A percentile compares a stretch with the other conserved stretches of the same genome.
phyloP scores from a whole-genome alignment of 2,888 invertebrate genomes.

The Stictocephala bisonia region DNA sequence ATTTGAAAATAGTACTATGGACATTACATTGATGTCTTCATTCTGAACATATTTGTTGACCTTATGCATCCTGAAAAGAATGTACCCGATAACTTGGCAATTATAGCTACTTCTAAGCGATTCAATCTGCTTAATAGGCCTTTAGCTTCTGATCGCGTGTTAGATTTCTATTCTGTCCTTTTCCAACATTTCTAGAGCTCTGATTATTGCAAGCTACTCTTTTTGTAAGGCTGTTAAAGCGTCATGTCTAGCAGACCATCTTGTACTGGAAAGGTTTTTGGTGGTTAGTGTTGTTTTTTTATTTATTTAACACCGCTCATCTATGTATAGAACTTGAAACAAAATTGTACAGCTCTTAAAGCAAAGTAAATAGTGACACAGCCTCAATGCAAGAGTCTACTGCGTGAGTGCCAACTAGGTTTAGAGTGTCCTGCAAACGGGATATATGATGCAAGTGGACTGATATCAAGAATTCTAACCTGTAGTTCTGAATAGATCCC shows the following conservation, averaged over 20 bases:
- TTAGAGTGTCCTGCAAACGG: too few species aligned
- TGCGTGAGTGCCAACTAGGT: too few species aligned
- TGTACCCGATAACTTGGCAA: constrained; percentile 14
- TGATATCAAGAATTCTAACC: too few species aligned
- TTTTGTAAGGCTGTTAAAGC: constrained; percentile 13
- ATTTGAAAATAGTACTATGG: constrained; percentile 1
- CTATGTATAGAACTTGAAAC: background rate
- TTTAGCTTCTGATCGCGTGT: constrained; percentile 21
- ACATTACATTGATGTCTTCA: constrained; percentile 8
- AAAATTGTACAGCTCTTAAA: constrained; percentile 5
- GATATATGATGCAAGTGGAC: too few species aligned
- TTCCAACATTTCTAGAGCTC: constrained; percentile 9
- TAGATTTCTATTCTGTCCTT: background rate
- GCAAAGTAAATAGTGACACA: constrained; percentile 6
- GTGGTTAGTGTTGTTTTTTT: constrained; percentile 1
- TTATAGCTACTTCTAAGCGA: constrained; percentile 7
- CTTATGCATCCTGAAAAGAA: constrained; percentile 17
- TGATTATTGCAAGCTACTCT: background rate
- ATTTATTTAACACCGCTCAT: background rate
- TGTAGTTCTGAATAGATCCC: too few species aligned
- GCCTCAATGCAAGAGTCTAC: too few species aligned
- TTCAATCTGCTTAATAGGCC: constrained; percentile 19
- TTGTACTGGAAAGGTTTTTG: constrained; percentile 5
- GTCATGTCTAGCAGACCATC: constrained; percentile 17
- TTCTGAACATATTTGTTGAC: constrained; percentile 18